Conservation (phyloP, 2,113 vertebrate genomes). For the Micronycteris hirsuta region DNA sequence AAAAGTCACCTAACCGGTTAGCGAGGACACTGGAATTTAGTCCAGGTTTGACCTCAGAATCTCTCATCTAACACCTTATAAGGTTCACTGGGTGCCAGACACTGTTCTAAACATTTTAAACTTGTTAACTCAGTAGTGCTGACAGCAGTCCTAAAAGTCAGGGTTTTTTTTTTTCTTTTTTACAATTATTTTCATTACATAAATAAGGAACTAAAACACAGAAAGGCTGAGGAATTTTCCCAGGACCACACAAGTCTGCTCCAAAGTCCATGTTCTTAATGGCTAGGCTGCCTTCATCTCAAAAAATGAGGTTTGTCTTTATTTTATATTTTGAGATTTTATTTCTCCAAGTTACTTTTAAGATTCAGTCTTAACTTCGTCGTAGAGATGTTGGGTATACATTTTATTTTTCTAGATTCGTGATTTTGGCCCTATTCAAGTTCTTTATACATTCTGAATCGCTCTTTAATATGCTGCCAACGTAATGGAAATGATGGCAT, state of each 20-base stretch:
- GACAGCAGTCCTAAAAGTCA: neutral
- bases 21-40: neutral
- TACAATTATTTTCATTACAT: neutral
- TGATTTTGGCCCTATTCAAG: neutral
- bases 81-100: neutral
- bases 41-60: neutral
- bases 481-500: neutral
- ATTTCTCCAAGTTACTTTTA: neutral
- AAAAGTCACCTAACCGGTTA: neutral
- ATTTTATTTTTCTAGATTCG: conserved; percentile 3
- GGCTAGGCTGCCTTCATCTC: neutral
- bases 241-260: neutral
- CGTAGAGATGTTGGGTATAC: neutral
- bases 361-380: neutral
- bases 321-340: neutral
- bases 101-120: neutral
- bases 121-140: neutral
- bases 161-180: neutral
- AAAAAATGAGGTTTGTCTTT: neutral
- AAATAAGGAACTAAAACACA: neutral
- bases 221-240: neutral
- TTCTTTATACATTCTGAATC: neutral
- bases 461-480: neutral
- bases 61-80: neutral
- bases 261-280: neutral